Conservation (phyloP, 2,797 vertebrate genomes). For the Pangasius djambal region DNA sequence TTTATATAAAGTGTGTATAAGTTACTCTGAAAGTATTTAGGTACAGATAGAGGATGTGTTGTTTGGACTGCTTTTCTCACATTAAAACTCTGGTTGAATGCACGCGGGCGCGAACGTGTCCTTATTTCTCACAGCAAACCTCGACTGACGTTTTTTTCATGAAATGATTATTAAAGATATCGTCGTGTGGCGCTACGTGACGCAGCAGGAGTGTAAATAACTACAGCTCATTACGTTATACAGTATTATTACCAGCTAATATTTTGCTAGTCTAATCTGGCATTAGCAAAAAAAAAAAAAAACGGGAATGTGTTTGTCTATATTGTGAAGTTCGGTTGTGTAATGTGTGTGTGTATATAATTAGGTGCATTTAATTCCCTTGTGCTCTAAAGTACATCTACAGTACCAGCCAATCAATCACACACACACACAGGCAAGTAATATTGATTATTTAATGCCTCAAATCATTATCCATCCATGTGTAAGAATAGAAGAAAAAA, state of each 20-base stretch:
- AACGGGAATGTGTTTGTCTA: too few relatives aligned
- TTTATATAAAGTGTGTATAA: slow-evolving; percentile 18
- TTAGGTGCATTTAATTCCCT: background rate
- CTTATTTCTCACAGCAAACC: background rate
- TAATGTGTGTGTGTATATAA: too few relatives aligned
- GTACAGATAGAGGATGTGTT: slow-evolving; percentile 17
- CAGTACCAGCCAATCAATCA: background rate
- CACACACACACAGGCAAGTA: background rate
- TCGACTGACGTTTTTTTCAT: background rate
- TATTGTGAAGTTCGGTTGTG: background rate
- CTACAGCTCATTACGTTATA: background rate
- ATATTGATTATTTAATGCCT: slow-evolving; percentile 1
- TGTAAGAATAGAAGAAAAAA: background rate
- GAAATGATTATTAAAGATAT: background rate
- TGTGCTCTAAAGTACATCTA: background rate
- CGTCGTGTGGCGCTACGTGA: too few relatives aligned
- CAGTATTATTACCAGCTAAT: too few relatives aligned
- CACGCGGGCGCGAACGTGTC: background rate
- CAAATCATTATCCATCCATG: background rate
- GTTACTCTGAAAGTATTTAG: slow-evolving; percentile 30
- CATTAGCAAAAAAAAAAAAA: too few relatives aligned
- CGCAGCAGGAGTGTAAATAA: background rate
- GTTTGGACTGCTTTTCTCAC: slow-evolving; percentile 25
- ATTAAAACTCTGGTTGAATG: slow-evolving; percentile 28
- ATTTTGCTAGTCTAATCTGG: too few relatives aligned